Evolutionary conservation across 2,797 vertebrate genomes (phyloP).

Genomic region (Phalanger gymnotis): DNA sequence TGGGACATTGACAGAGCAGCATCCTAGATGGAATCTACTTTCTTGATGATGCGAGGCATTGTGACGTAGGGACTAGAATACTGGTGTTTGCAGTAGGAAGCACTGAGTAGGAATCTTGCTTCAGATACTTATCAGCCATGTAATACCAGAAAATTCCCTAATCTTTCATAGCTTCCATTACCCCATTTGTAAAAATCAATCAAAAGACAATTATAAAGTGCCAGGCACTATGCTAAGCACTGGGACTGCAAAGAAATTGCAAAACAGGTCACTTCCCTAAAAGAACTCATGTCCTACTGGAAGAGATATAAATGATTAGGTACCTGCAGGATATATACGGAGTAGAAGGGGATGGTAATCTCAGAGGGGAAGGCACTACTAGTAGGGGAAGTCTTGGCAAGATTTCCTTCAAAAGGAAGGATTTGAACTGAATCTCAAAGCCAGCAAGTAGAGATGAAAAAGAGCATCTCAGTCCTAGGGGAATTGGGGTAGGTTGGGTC

Average conservation of each 20-base stretch:
- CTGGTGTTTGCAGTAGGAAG: not conserved
- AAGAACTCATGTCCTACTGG: not conserved
- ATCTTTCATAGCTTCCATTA: not conserved
- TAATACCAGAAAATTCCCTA: not conserved
- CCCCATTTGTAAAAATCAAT: not conserved
- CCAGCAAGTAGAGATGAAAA: not conserved
- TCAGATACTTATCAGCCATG: not conserved
- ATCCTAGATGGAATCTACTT: not conserved
- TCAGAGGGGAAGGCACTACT: not conserved
- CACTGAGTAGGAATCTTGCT: not conserved
- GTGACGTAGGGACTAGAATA: too few species aligned
- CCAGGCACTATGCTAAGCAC: not conserved
- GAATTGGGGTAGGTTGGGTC: not conserved
- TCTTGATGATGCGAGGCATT: not conserved
- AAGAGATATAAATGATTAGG: not conserved
- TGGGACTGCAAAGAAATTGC: not conserved
- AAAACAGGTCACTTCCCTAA: not conserved
- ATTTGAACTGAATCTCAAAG: not conserved
- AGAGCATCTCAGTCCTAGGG: not conserved
- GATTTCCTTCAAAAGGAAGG: not conserved
- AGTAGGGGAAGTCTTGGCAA: not conserved
- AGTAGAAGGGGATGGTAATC: not conserved
- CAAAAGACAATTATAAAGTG: not conserved
- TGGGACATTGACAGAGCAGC: not conserved
- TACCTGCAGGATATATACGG: not conserved